Conservation (phyloP, 2,797 vertebrate genomes). For the Hybognathus amarus region DNA sequence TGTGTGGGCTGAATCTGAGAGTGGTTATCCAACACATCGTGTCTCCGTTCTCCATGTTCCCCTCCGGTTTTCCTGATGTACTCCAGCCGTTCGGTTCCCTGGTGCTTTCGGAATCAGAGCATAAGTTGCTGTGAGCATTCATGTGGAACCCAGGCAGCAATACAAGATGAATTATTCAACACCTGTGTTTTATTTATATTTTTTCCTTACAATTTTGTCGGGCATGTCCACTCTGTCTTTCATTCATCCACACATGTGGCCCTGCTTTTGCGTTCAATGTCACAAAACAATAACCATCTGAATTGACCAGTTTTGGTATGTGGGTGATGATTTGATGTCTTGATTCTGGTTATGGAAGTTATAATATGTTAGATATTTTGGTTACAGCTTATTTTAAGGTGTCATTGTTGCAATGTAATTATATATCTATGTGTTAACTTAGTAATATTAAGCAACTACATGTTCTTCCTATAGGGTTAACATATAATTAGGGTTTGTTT, state of each 20-base stretch:
- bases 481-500: no score
- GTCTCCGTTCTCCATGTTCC: constrained; percentile 42
- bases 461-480: no score
- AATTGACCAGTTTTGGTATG: constrained; percentile 53
- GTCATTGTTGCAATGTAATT: no score
- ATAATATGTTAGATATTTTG: not conserved
- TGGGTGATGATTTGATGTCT: constrained; percentile 50
- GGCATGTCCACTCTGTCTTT: constrained; percentile 55
- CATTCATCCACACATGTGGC: constrained; percentile 43
- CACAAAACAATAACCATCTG: constrained; percentile 44
- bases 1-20: constrained; percentile 29
- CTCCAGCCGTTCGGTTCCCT: constrained; percentile 56
- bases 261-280: constrained; percentile 32
- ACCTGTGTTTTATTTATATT: constrained; percentile 65
- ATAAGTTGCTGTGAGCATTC: constrained; percentile 66
- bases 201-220: constrained; percentile 58
- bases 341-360: not conserved
- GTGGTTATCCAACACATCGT: constrained; percentile 17
- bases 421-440: no score
- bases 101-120: constrained; percentile 66
- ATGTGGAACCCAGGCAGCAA: constrained; percentile 73
- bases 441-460: no score
- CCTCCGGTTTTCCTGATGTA: constrained; percentile 31
- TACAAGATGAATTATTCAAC: constrained; percentile 75
- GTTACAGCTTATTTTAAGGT: no score